Conservation (phyloP, 2,797 vertebrate species). For the Rhinella marina region DNA sequence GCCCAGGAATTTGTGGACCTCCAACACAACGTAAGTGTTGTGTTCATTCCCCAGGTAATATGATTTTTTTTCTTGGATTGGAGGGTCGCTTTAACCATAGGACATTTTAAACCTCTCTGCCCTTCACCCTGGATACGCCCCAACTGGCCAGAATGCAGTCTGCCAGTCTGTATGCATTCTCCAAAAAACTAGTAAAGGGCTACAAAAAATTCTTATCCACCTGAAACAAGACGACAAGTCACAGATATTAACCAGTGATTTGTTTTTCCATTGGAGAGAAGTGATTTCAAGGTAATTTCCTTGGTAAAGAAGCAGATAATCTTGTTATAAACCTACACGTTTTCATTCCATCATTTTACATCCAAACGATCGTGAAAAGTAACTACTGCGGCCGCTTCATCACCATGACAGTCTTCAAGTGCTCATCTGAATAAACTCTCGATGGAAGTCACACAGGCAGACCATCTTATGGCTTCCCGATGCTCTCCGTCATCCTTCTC, state of each 20-base stretch:
- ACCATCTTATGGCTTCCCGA: background rate
- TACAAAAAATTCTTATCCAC: background rate
- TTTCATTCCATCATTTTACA: background rate
- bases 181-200: background rate
- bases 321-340: slow-evolving; percentile 18
- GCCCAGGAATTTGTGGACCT: too few species aligned
- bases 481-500: background rate
- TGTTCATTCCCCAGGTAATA: too few species aligned
- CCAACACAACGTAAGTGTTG: too few species aligned
- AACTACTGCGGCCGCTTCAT: background rate
- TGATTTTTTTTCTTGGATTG: too few species aligned
- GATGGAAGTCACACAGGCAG: background rate
- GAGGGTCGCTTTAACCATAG: too few species aligned
- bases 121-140: too few species aligned
- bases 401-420: slow-evolving; percentile 8
- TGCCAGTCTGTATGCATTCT: background rate
- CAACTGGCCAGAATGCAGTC: too few species aligned
- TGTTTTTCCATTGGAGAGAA: background rate
- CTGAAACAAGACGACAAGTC: background rate
- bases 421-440: background rate
- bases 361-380: background rate
- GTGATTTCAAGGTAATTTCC: slow-evolving; percentile 21
- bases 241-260: slow-evolving; percentile 6
- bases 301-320: slow-evolving; percentile 28
- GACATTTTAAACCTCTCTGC: too few species aligned